Evolutionary conservation across 53 echinoderm and acorn worm genomes (phyloP).

Genomic region (Luidia sarsii): DNA sequence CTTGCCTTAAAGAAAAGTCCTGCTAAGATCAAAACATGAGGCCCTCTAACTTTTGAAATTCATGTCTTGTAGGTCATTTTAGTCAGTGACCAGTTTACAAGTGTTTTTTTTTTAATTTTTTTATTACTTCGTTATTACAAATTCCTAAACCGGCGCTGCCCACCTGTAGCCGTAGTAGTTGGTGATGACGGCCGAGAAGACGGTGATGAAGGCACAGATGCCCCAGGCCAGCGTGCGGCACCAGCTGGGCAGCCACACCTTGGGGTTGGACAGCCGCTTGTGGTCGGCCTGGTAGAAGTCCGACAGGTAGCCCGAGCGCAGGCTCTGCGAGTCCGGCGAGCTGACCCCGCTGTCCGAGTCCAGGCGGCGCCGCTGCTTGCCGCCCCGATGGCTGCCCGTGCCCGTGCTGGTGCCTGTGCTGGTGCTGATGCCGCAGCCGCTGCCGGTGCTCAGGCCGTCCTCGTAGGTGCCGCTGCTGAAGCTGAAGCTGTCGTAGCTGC

Average conservation of each 20-base stretch:
- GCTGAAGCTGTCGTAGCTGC: conserved; percentile 9
- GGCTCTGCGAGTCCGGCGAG: conserved; percentile 65
- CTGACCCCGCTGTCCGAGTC: conserved; percentile 77
- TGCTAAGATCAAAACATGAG: too few relatives aligned
- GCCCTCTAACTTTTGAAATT: too few relatives aligned
- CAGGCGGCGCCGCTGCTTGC: not conserved
- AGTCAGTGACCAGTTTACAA: too few relatives aligned
- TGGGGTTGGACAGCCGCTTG: conserved; percentile 86
- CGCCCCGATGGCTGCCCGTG: not conserved
- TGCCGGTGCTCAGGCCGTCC: not conserved
- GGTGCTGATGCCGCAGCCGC: not conserved
- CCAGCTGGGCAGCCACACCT: conserved; percentile 81
- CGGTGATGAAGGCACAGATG: conserved; percentile 60
- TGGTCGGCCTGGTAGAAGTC: conserved; percentile 51
- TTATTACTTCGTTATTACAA: too few relatives aligned
- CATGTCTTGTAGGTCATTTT: too few relatives aligned
- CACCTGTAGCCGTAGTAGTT: conserved; percentile 83
- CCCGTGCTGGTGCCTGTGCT: not conserved
- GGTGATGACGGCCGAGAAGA: conserved; percentile 70
- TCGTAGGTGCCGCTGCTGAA: conserved; percentile 15
- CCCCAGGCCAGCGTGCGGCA: conserved; percentile 83
- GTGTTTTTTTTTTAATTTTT: too few relatives aligned
- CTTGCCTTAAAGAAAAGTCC: too few relatives aligned
- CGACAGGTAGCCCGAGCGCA: conserved; percentile 44
- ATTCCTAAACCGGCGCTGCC: too few relatives aligned